phyloP scores from a whole-genome alignment of 2,113 vertebrate species.

The Lagopus muta region DNA sequence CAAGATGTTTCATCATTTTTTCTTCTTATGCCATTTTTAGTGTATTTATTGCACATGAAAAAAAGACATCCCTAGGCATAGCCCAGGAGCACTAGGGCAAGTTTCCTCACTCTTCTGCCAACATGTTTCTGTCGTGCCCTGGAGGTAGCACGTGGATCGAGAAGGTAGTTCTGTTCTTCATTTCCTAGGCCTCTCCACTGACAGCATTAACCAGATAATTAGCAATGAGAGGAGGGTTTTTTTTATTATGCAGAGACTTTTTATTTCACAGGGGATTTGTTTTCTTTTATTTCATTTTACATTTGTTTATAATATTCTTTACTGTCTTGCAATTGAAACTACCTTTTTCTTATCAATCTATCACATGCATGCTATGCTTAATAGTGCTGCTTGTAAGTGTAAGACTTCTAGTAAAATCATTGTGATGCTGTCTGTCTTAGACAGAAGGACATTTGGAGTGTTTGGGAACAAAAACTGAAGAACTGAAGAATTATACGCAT shows the following conservation, averaged over 20 bases:
- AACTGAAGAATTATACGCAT: conserved; percentile 8
- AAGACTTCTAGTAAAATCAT: not conserved
- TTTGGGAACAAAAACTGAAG: conserved; percentile 6
- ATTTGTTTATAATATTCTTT: not conserved
- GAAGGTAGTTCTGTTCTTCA: conserved; percentile 40
- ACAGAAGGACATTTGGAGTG: not conserved
- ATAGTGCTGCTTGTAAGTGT: not conserved
- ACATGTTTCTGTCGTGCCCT: conserved; percentile 65
- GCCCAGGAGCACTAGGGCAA: conserved; percentile 57
- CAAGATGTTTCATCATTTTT: conserved; percentile 61
- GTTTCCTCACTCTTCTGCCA: conserved; percentile 43
- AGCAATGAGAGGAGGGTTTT: not conserved
- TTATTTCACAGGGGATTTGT: not conserved
- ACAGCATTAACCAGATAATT: conserved; percentile 49
- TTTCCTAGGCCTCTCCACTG: conserved; percentile 38
- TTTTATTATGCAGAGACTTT: not conserved
- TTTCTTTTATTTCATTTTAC: not conserved
- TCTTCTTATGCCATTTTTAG: conserved; percentile 64
- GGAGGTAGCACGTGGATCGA: conserved; percentile 70
- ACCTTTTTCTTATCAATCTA: not conserved
- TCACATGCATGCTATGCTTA: not conserved
- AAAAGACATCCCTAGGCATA: conserved; percentile 69
- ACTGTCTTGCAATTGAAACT: not conserved
- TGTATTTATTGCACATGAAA: conserved; percentile 68
- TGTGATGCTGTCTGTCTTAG: not conserved